Base-by-base conservation (phyloP, 2,113 vertebrate genomes). In the Eurystomus gularis region DNA sequence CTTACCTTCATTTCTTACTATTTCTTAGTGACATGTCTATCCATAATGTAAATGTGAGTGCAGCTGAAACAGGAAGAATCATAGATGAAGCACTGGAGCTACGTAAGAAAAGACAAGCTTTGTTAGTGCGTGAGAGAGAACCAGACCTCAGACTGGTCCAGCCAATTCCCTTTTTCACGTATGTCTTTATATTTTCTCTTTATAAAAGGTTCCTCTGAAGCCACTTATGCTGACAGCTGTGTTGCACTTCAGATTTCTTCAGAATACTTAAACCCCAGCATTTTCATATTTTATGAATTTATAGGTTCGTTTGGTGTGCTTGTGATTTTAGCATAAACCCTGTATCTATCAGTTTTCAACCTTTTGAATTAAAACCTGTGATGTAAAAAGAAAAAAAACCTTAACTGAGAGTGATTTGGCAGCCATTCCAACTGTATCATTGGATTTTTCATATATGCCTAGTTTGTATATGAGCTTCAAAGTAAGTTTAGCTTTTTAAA, bases 71-170 rank as follows among this genome's bases (percentile, higher is more conserved):
- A 2, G 98, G 97, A 54, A 97, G 97, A 65, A 98, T 99, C 69
- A 25, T 99, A 23, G 98, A 99, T 5, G 99, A 99, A 93, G 99
- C 99, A 0, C 94, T 99, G 94, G 99, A 99, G 54, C 98, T 99
- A 9, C 98, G 99, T 52, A 98, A 95, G 91, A 99, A 98, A 46
- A 98, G 99, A 86, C 99, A 98, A 60, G 98, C 98, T 3, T 82
- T 99, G 84, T 98, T 98, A 13, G 87, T 97, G 49, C 97, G 86
- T 8, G 98, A 99, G 83, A 98, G 98, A 21, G 98, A 98, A 37
- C 98, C 99, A 1, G 99, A 99, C 86, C 98, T 99, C 61, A 98
- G 98, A 9, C 97, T 99, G 57, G 91, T 98, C 84, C 98, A 99
- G 92, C 99, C 99, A 28, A 98, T 99, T 72, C 97, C 97, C 57